Evolutionary conservation across 1,140 invertebrate species (phyloP), one percentile per base, ranked within the genome.

Genomic region (Hylaeus volcanicus): DNA sequence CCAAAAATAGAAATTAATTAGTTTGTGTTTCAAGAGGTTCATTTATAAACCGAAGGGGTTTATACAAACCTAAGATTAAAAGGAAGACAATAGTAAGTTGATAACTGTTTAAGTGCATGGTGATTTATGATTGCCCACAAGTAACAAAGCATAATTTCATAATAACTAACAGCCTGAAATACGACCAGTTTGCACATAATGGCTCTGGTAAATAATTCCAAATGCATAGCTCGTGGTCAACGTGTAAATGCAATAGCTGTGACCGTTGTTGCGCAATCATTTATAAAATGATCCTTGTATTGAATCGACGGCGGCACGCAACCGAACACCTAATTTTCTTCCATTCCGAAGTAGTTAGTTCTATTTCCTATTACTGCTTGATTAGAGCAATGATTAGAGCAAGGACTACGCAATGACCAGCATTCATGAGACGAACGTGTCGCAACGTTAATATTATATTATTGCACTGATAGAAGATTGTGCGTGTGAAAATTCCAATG

Each of bases 271-370:
- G 55, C 26, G 51, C 51, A 79, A 79, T 63, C 69, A 5, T 72
- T 72, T 53, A 78, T 79, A 73, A 79, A 73, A 73, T 79, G n/a
- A 26, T 26, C 60, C 48, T 78, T 69, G 9, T 43, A 51, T 53
- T 15, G 9, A 79, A 73, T 73, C 48, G 69, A 56, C 51, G 11
- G n/a, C 9, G 43, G 15, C 76, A 79, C 69, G 76, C 69, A 73
- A 79, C 60, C 76, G 37, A 64, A 79, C 69, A 79, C 76, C 76
- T 37, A 79, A 79, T 79, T 69, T 73, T 73, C 60, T 79, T 79
- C 53, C 66, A 79, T 79, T 79, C 69, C 45, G n/a, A 68, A 39
- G 43, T 73, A 79, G 76, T 79, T 79, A 79, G 41, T 79, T 73
- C 60, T 73, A 73, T 79, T 79, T 79, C 76, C 76, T 64, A 79